Evolutionary conservation across 2,797 vertebrate species (phyloP).

Genomic region (Pagetopsis macropterus): DNA sequence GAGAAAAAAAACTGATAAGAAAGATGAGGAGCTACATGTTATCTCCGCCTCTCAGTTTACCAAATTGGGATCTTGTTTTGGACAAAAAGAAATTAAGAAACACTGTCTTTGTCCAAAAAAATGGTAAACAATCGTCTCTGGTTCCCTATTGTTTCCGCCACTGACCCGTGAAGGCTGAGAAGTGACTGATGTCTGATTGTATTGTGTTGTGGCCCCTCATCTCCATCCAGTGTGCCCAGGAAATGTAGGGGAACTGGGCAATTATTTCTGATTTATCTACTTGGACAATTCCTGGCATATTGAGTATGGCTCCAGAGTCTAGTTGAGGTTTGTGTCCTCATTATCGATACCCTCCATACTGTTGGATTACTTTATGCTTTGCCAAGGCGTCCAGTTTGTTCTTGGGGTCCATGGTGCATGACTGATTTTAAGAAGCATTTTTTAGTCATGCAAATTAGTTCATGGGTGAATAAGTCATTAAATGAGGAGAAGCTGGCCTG

Average conservation of each 20-base stretch:
- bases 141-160: slow-evolving; percentile 63
- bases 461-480: slow-evolving; percentile 66
- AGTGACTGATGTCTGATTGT: slow-evolving; percentile 79
- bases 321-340: slow-evolving; percentile 76
- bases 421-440: slow-evolving; percentile 59
- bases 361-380: slow-evolving; percentile 67
- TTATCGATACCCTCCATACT: slow-evolving; percentile 77
- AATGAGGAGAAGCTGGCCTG: slow-evolving; percentile 40
- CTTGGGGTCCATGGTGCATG: slow-evolving; percentile 47
- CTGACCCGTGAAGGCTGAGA: slow-evolving; percentile 73
- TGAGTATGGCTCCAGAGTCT: slow-evolving; percentile 70
- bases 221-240: slow-evolving; percentile 62
- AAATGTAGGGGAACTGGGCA: slow-evolving; percentile 73
- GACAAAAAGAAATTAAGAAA: slow-evolving; percentile 41
- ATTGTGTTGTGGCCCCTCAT: slow-evolving; percentile 70
- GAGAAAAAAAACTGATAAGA: slow-evolving; percentile 15
- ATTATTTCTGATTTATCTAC: slow-evolving; percentile 86
- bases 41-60: slow-evolving; percentile 24
- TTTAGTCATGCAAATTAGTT: slow-evolving; percentile 70
- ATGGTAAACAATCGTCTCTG: slow-evolving; percentile 66
- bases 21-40: not conserved
- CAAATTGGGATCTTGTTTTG: slow-evolving; percentile 37
- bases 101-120: slow-evolving; percentile 43
- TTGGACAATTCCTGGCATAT: slow-evolving; percentile 80
- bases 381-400: slow-evolving; percentile 61